phyloP scores from a whole-genome alignment of 2,797 vertebrate species.

The Trichosurus vulpecula region DNA sequence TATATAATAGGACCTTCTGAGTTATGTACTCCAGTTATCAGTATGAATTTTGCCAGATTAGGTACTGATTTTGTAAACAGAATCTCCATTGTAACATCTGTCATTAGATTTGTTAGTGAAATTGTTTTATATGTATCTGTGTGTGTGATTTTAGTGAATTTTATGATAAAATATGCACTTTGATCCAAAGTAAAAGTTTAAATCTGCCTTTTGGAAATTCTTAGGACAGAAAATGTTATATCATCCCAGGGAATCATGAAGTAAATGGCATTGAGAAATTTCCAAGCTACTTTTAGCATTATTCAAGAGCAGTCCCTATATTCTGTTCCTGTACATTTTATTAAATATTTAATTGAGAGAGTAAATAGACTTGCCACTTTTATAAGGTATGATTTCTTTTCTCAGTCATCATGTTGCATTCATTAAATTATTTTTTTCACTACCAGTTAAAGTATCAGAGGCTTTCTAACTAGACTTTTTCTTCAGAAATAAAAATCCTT shows the following conservation, averaged over 20 bases:
- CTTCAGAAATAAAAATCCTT: background rate
- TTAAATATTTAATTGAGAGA: background rate
- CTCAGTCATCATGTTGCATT: background rate
- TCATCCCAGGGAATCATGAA: background rate
- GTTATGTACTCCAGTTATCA: background rate
- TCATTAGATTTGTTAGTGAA: background rate
- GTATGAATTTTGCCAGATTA: background rate
- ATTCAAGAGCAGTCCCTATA: background rate
- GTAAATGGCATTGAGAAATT: background rate
- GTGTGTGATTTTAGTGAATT: background rate
- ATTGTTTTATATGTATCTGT: background rate
- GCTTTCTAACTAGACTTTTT: background rate
- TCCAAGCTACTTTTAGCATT: background rate
- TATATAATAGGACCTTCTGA: background rate
- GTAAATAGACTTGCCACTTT: background rate
- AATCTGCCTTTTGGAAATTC: background rate
- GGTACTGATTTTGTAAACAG: background rate
- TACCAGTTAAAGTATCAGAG: background rate
- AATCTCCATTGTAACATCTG: background rate
- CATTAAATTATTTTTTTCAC: background rate
- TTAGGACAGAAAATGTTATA: background rate
- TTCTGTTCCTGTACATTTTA: background rate
- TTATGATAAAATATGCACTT: background rate
- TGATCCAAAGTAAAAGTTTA: background rate
- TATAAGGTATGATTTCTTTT: background rate